Conservation (phyloP, 2,797 vertebrate species). For the Enteromius anoplus region DNA sequence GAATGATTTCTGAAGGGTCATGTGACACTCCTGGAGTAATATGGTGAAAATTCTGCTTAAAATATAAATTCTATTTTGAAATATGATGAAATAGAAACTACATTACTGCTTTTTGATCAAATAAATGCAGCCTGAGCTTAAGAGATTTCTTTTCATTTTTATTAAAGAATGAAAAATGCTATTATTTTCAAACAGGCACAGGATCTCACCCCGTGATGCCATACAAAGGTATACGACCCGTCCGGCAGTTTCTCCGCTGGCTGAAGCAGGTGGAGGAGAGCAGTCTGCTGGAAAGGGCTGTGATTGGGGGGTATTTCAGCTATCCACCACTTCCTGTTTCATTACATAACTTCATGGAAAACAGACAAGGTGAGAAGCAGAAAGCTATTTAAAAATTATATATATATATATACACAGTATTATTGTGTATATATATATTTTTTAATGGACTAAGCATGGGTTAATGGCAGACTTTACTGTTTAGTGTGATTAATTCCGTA, state of each 20-base stretch:
- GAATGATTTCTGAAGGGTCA: background rate
- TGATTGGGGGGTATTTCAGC: constrained; percentile 76
- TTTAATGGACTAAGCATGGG: background rate
- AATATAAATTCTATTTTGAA: background rate
- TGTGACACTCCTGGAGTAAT: background rate
- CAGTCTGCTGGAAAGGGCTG: constrained; percentile 67
- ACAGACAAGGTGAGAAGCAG: constrained; percentile 59
- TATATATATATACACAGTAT: no score
- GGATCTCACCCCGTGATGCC: constrained; percentile 73
- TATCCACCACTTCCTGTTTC: constrained; percentile 73
- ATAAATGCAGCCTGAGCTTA: background rate
- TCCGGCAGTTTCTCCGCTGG: constrained; percentile 73
- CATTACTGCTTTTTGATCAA: background rate
- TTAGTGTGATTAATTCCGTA: background rate
- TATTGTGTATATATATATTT: background rate
- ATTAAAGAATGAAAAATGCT: background rate
- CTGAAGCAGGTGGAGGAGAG: constrained; percentile 68
- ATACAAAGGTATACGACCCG: constrained; percentile 69
- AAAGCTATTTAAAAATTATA: background rate
- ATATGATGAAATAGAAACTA: background rate
- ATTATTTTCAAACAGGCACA: constrained; percentile 49
- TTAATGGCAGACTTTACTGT: background rate
- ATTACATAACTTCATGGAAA: constrained; percentile 72
- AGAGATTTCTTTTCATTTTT: background rate
- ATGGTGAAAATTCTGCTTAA: background rate